phyloP scores from a whole-genome alignment of 2,888 invertebrate species.

The Allolobophora icterica region DNA sequence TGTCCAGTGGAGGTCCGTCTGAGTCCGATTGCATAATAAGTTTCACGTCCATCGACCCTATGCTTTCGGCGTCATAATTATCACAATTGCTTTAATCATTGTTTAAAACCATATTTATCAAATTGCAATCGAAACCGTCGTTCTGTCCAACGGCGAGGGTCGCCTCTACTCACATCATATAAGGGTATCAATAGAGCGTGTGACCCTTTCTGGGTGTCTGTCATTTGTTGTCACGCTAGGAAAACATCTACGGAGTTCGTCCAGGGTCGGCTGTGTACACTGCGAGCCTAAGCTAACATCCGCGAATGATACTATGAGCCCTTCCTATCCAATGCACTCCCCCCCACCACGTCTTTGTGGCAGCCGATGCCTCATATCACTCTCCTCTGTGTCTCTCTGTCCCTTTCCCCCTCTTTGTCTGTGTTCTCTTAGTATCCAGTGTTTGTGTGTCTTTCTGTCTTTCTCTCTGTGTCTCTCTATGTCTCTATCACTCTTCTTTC shows the following conservation, averaged over 20 bases:
- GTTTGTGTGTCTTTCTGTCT: background rate
- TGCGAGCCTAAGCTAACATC: background rate
- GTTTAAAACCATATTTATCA: too few species aligned
- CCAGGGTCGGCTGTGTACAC: background rate
- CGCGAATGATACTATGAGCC: background rate
- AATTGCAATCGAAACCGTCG: too few species aligned
- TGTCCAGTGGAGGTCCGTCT: too few species aligned
- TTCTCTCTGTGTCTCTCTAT: background rate
- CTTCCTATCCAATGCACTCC: background rate
- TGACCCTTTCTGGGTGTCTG: background rate
- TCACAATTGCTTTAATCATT: background rate
- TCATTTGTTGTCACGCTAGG: background rate
- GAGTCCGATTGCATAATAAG: too few species aligned
- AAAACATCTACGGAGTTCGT: background rate
- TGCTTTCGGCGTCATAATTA: too few species aligned
- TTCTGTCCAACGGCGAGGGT: background rate
- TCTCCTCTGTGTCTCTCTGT: too few species aligned
- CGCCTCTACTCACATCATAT: background rate
- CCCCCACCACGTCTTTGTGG: background rate
- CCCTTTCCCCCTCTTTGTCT: background rate
- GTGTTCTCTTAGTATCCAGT: background rate
- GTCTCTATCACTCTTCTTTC: background rate
- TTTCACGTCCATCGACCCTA: too few species aligned
- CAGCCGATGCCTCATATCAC: too few species aligned
- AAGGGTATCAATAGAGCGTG: background rate